Conservation (phyloP, 1,140 invertebrate species). For the Heliothis virescens region DNA sequence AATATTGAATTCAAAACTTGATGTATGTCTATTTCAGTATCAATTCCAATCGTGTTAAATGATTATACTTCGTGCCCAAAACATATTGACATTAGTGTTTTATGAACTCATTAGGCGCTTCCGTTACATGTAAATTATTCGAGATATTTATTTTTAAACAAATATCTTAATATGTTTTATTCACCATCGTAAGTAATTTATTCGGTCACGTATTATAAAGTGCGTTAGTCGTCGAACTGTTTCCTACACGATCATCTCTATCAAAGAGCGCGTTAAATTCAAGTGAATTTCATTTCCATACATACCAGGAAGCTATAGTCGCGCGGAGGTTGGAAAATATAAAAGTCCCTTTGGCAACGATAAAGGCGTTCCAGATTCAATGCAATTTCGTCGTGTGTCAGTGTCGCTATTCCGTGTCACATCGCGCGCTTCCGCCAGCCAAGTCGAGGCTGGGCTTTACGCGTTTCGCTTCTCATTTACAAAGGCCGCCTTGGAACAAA, state of each 20-base stretch:
- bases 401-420: constrained; percentile 39
- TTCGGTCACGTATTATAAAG: constrained; percentile 17
- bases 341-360: constrained; percentile 47
- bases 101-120: constrained; percentile 52
- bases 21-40: constrained; percentile 53
- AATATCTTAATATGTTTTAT: constrained; percentile 56
- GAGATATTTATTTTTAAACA: constrained; percentile 47
- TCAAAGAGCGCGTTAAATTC: background rate
- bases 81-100: constrained; percentile 50
- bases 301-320: constrained; percentile 36
- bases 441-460: constrained; percentile 47
- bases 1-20: constrained; percentile 53
- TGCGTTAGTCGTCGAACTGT: constrained; percentile 1
- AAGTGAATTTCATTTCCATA: constrained; percentile 46
- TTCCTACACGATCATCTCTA: background rate
- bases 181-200: constrained; percentile 38
- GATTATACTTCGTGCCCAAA: constrained; percentile 37
- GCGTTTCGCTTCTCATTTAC: constrained; percentile 52
- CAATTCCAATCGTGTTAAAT: constrained; percentile 43
- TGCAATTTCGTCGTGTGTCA: constrained; percentile 56
- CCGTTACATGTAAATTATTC: constrained; percentile 50
- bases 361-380: constrained; percentile 57
- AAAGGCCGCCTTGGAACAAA: constrained; percentile 55
- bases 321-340: constrained; percentile 25
- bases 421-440: constrained; percentile 38